Conservation (phyloP, 2,888 invertebrate species). For the Drosophila nr. fundita region DNA sequence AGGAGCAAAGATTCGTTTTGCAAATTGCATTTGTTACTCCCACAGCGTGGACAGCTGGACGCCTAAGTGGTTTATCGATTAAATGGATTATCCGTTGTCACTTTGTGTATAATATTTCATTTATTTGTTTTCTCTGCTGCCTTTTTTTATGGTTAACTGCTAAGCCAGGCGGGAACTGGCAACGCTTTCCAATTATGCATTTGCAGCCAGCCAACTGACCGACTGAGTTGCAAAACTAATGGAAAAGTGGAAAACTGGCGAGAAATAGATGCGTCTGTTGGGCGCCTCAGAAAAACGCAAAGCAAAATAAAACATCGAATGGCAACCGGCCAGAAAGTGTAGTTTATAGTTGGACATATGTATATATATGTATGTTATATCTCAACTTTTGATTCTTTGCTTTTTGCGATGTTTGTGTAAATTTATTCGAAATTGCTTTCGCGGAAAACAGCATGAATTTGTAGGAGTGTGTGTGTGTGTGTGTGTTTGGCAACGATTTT, state of each 20-base stretch:
- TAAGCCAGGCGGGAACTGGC: conserved; percentile 32
- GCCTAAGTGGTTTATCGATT: conserved; percentile 45
- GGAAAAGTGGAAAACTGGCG: conserved; percentile 19
- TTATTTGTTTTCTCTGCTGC: neutral
- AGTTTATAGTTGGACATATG: conserved; percentile 26
- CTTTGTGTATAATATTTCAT: neutral
- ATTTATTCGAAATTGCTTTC: conserved; percentile 27
- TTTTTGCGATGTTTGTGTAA: neutral
- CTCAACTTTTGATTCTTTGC: neutral
- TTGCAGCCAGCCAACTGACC: neutral
- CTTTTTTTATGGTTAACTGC: conserved; percentile 25
- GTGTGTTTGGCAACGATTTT: conserved; percentile 20
- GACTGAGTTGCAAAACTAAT: conserved; percentile 26
- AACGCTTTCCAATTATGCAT: conserved; percentile 35
- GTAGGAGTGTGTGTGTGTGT: neutral
- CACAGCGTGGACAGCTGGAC: conserved; percentile 4
- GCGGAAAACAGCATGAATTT: conserved; percentile 17
- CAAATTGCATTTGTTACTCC: conserved; percentile 12
- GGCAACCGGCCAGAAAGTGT: conserved; percentile 54
- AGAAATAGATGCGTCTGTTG: conserved; percentile 20
- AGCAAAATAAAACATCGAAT: conserved; percentile 16
- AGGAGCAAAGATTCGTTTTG: neutral
- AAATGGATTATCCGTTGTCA: conserved; percentile 15
- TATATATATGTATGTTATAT: neutral
- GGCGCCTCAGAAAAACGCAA: conserved; percentile 11